Evolutionary conservation across 2,888 invertebrate species (phyloP).

Genomic region (Villa cingulata): DNA sequence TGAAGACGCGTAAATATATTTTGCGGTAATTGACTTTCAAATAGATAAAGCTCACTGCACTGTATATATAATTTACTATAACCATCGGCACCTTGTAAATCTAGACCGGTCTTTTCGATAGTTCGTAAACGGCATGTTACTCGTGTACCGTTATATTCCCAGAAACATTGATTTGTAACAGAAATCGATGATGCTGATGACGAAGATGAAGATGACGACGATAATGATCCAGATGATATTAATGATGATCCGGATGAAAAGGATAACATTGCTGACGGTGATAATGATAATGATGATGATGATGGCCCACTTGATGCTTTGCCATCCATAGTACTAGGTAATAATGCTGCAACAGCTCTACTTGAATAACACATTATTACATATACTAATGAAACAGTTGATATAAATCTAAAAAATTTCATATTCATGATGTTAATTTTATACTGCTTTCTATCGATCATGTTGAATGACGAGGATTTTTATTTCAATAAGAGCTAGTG

Average conservation of each 20-base stretch:
- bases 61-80: slow-evolving; percentile 58
- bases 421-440: too few relatives aligned
- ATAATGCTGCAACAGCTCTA: not conserved
- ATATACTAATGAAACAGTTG: not conserved
- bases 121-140: slow-evolving; percentile 57
- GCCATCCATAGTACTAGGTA: not conserved
- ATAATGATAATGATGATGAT: not conserved
- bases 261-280: not conserved
- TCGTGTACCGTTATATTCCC: slow-evolving; percentile 36
- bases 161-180: slow-evolving; percentile 37
- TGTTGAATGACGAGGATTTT: too few relatives aligned
- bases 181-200: slow-evolving; percentile 12
- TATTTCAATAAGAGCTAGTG: too few relatives aligned
- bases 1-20: slow-evolving; percentile 60
- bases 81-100: slow-evolving; percentile 46
- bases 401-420: not conserved
- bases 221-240: not conserved
- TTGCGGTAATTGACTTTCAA: slow-evolving; percentile 64
- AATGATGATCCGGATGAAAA: not conserved
- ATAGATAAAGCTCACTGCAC: slow-evolving; percentile 66
- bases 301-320: not conserved
- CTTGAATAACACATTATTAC: not conserved
- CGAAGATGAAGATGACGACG: not conserved
- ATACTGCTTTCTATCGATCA: too few relatives aligned
- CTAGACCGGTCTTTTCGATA: slow-evolving; percentile 54